Evolutionary conservation across 1,140 invertebrate genomes (phyloP).

Genomic region (Drosophila truncata): DNA sequence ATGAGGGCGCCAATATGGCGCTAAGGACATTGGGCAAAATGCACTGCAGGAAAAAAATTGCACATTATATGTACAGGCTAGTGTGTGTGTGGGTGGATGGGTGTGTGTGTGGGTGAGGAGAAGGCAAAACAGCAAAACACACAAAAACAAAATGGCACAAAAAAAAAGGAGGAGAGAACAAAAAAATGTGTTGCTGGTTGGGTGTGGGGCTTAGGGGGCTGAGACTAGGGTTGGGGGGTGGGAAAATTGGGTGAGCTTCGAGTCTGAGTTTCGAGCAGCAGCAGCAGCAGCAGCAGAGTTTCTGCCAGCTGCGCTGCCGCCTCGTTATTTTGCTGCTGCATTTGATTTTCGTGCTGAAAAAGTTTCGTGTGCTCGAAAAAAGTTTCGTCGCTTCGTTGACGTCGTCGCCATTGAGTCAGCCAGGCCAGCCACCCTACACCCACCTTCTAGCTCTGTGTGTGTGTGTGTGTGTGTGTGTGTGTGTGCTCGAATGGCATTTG

Average conservation of each 20-base stretch:
- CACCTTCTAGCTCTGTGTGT: constrained; percentile 22
- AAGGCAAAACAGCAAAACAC: constrained; percentile 79
- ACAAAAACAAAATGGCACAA: constrained; percentile 82
- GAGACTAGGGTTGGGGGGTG: constrained; percentile 16
- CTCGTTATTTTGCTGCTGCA: constrained; percentile 67
- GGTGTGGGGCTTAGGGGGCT: constrained; percentile 16
- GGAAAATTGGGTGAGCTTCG: constrained; percentile 29
- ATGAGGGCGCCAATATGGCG: constrained; percentile 66
- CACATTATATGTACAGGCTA: constrained; percentile 68
- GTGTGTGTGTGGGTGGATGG: constrained; percentile 33
- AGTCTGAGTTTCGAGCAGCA: constrained; percentile 27
- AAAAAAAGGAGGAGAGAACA: constrained; percentile 56
- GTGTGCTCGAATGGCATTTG: constrained; percentile 65
- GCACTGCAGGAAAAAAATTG: constrained; percentile 70
- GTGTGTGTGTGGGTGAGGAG: constrained; percentile 30
- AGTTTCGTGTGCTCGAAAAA: constrained; percentile 85
- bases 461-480: constrained; percentile 36
- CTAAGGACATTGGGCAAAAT: constrained; percentile 83
- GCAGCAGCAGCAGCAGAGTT: constrained; percentile 5
- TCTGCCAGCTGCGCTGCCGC: constrained; percentile 45
- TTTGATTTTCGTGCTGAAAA: constrained; percentile 85
- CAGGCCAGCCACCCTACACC: constrained; percentile 8
- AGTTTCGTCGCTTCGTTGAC: constrained; percentile 83
- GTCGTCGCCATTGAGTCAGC: constrained; percentile 62
- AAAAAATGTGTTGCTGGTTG: constrained; percentile 52